Base-by-base conservation (phyloP, 1,140 invertebrate genomes). In the Drosophila funebris region DNA sequence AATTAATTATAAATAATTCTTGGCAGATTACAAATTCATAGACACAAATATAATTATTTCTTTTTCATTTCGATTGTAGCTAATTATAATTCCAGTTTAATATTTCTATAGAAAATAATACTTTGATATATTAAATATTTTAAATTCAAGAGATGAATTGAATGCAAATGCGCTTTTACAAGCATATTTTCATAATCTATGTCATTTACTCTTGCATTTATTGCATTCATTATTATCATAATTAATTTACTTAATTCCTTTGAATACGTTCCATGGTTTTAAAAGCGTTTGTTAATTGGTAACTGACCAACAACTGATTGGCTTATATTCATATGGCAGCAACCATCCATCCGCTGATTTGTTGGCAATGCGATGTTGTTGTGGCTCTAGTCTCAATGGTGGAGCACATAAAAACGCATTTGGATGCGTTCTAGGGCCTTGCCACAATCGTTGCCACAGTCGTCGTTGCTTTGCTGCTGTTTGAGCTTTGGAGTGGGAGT, bases 401-500 rank as follows among this genome's bases (percentile, higher is more conserved):
- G 36, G 8, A 43, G 8, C 36, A 20, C 46, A 52, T 61, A 53
- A 62, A 70, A 63, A 62, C 46, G 58, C 67, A 63, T 62, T 44
- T 63, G 56, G 22, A 57, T 41, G 14, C 9, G 24, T 20, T 37
- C 36, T n/a, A 20, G 18, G 13, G 16, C 18, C n/a, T n/a, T 8
- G 27, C 24, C 20, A 8, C 16, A n/a, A 11, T 52, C 36, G 29
- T n/a, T 36, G 44, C 14, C 14, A 33, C 54, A 61, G 27, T 37
- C 11, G 24, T 37, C 18, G 14, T 22, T 29, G 27, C 43, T 18
- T 37, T 39, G 13, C 31, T 27, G 24, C 14, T 72, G 61, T 56
- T 20, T 53, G 64, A 37, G 63, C 64, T 62, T 57, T 24, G 44
- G 37, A 66, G 68, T 66, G 50, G 37, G n/a, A 66, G 68, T 66